Conservation (phyloP, 2,113 vertebrate species). For the Saguinus imperator region DNA sequence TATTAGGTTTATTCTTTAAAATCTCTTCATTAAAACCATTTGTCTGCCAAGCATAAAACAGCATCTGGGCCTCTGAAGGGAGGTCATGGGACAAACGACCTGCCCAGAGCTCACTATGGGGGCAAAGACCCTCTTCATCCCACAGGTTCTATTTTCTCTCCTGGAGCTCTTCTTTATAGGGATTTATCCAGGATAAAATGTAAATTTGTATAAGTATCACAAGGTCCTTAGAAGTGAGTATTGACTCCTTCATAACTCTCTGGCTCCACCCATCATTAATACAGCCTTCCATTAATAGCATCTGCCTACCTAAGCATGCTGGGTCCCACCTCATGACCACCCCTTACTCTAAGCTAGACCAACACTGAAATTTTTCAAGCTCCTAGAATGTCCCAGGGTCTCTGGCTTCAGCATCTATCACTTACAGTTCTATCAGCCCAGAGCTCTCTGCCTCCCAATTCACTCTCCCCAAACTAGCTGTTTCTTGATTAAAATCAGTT, state of each 20-base stretch:
- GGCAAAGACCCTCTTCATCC: fast-evolving
- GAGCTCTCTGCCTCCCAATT: background rate
- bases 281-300: no score
- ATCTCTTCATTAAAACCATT: background rate
- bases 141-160: background rate
- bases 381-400: background rate
- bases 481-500: background rate
- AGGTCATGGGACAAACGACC: fast-evolving
- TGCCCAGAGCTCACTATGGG: background rate
- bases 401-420: background rate
- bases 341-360: background rate
- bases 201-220: background rate
- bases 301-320: background rate
- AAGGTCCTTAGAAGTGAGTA: background rate
- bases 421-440: background rate
- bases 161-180: background rate
- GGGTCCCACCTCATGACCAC: background rate
- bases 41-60: background rate
- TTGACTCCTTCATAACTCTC: background rate
- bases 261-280: fast-evolving
- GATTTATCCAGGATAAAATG: background rate
- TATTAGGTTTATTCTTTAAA: background rate
- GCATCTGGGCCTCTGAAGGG: background rate
- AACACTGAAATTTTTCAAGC: background rate
- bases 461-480: background rate